These are phyloP conservation scores for Micronycteris hirsuta DNA, from an alignment of 2,113 vertebrate genomes.

Conservation along the genomic window DNA sequence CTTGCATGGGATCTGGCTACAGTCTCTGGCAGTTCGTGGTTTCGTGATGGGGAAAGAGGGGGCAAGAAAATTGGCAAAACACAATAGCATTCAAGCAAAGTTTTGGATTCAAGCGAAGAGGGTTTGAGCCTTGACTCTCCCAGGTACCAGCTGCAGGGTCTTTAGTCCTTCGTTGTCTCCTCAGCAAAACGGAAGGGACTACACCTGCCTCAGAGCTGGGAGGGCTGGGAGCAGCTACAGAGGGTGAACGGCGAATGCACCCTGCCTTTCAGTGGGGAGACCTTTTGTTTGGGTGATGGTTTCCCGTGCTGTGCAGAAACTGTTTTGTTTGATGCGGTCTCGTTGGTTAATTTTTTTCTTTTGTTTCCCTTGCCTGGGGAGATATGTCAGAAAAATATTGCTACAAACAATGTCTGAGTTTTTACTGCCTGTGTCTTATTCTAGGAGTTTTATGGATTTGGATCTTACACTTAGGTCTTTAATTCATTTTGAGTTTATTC, in stretches of 20 bases:
- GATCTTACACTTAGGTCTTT: too few species aligned
- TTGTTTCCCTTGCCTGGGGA: too few species aligned
- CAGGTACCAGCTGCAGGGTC: neutral
- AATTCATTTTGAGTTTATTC: too few species aligned
- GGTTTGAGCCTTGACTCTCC: neutral
- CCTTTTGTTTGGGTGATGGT: too few species aligned
- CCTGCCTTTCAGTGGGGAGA: fast-evolving
- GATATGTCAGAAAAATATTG: too few species aligned
- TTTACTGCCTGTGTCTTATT: too few species aligned
- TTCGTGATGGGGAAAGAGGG: neutral
- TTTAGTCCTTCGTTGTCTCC: neutral
- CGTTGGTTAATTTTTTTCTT: too few species aligned
- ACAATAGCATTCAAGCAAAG: neutral
- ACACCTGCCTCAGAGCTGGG: neutral
- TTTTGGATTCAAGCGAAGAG: neutral
- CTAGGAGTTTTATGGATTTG: too few species aligned
- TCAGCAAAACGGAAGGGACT: neutral
- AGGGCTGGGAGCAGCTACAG: neutral
- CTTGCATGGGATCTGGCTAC: neutral
- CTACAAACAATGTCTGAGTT: too few species aligned
- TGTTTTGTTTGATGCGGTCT: too few species aligned
- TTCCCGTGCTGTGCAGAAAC: too few species aligned
- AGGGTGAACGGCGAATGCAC: neutral
- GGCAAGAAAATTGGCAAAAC: neutral
- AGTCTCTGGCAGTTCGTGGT: neutral